Percentiles rank a stretch among this genome's conserved stretches.
Evolutionary conservation across 2,113 vertebrate species (phyloP).

Genomic region (Hemiscyllium ocellatum): DNA sequence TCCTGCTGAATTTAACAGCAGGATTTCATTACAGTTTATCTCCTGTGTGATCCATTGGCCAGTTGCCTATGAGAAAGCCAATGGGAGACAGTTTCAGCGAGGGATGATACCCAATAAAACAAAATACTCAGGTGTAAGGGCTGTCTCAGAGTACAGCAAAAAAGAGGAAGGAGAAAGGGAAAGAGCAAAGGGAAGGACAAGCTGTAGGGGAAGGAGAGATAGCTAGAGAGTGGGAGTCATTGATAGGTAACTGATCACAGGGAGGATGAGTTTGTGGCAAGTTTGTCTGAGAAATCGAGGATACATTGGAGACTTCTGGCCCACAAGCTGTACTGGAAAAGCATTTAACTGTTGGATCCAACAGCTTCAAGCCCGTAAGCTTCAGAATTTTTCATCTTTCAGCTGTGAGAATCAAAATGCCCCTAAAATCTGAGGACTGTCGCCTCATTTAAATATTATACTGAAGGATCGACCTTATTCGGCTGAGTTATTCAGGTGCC

Average conservation of each 20-base stretch:
- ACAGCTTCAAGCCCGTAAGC: not conserved
- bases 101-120: not conserved
- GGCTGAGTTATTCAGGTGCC: not conserved
- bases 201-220: not conserved
- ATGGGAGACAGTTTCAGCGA: not conserved
- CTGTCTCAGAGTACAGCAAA: not conserved
- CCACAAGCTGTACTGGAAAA: not conserved
- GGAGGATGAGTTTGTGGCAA: not conserved
- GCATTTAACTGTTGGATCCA: not conserved
- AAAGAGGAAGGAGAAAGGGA: not conserved
- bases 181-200: not conserved
- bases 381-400: not conserved
- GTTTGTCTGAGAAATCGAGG: not conserved
- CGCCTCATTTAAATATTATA: not conserved
- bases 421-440: not conserved
- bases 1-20: not conserved
- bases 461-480: not conserved
- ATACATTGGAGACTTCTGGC: not conserved
- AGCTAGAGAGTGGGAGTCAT: not conserved
- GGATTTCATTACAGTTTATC: not conserved
- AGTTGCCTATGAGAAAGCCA: not conserved
- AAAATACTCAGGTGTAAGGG: not conserved
- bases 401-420: not conserved
- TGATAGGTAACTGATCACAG: not conserved
- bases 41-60: not conserved